Conservation (phyloP, 2,113 vertebrate genomes). For the Phrynosoma platyrhinos region DNA sequence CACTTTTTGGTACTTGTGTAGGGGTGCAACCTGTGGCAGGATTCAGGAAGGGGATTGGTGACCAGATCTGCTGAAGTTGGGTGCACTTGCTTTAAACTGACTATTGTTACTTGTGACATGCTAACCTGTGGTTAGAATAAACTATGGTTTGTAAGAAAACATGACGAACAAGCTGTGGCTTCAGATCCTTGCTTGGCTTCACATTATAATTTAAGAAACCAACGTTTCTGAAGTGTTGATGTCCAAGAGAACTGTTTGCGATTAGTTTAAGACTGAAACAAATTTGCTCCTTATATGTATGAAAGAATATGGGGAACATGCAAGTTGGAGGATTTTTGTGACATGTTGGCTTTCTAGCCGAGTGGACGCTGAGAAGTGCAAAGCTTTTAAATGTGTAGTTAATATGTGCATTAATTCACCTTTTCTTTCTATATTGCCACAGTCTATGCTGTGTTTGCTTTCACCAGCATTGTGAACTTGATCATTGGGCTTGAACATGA, state of each 20-base stretch:
- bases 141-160: neutral
- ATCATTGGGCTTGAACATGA: constrained; percentile 95
- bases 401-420: no score
- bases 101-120: neutral
- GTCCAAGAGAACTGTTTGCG: neutral
- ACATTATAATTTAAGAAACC: neutral
- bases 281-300: neutral
- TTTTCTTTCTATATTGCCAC: constrained; percentile 37
- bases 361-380: neutral
- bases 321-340: neutral
- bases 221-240: neutral
- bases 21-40: no score
- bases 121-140: neutral
- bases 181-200: neutral
- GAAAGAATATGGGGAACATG: neutral
- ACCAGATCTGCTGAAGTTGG: no score
- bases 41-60: no score
- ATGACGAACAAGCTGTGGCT: no score
- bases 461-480: constrained; percentile 92
- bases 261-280: neutral
- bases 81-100: neutral
- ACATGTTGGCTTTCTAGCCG: neutral
- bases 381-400: neutral
- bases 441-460: constrained; percentile 91
- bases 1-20: no score